A percentile compares a stretch with the other conserved stretches of the same genome.
These are phyloP conservation scores for Amorpha juglandis DNA, from an alignment of 2,888 invertebrate species.

Conservation along the genomic window DNA sequence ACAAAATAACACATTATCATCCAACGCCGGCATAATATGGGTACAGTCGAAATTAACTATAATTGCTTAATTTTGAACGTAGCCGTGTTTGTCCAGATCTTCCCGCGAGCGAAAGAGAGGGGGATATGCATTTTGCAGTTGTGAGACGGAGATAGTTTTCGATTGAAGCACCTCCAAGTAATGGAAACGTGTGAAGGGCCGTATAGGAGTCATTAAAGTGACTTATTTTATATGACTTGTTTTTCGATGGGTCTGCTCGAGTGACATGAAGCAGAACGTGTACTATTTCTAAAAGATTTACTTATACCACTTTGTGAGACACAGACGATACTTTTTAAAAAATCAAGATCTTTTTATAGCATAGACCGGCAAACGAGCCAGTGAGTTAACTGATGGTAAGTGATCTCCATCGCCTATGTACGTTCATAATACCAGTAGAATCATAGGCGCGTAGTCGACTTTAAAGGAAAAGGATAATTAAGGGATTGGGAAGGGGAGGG, in stretches of 20 bases:
- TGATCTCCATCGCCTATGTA: no score
- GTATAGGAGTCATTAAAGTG: constrained; percentile 28
- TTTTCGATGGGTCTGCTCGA: neutral
- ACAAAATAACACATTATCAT: constrained; percentile 82
- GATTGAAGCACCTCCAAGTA: constrained; percentile 23
- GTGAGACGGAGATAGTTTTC: constrained; percentile 18
- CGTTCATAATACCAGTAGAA: no score
- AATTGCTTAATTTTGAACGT: constrained; percentile 82
- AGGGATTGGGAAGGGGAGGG: no score
- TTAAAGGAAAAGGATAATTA: no score
- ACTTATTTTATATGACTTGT: constrained; percentile 25
- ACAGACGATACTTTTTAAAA: no score
- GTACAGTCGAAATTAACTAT: constrained; percentile 82
- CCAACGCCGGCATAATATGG: constrained; percentile 75
- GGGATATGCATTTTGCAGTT: neutral
- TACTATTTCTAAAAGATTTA: no score
- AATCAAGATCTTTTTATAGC: no score
- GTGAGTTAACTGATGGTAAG: no score
- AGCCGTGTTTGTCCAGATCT: constrained; percentile 27
- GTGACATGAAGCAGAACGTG: neutral
- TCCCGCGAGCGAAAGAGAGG: neutral
- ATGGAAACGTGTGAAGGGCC: constrained; percentile 28
- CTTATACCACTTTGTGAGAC: neutral
- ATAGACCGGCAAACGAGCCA: no score
- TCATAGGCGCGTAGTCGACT: no score